Evolutionary conservation across 2,113 vertebrate genomes (phyloP), one percentile per base, ranked within the genome.

Genomic region (Scartelaos histophorus): DNA sequence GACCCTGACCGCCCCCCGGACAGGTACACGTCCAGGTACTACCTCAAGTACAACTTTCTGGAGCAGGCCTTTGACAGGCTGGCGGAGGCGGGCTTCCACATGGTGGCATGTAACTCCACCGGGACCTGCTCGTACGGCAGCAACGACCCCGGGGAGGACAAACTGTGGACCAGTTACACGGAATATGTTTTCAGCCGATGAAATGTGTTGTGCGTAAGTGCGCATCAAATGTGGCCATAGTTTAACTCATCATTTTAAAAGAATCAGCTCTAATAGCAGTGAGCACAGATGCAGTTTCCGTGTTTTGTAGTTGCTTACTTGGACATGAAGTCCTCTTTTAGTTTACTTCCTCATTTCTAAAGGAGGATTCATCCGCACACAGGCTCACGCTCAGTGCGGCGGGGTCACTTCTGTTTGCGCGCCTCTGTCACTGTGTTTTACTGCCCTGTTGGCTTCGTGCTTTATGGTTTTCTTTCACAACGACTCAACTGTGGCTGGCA

Each of bases 141-240:
- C 54, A 95, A 79, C 25, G 97, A 99, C 67, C 96, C 95, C 15
- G 95, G 93, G 43, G 97, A 98, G 21, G 97, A 99, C 94, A 98
- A 97, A 92, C 95, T 97, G 92, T 99, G 97, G 98, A 97, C 95
- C 92, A 98, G 97, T 93, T 98, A 99, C 94, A 99, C 96, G 24
- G 97, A 99, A 90, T 99, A 99, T 13, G 95, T 98, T 51, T 99
- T 99, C 93, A 94, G 93, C 88, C 93, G 90, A n/a, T 87, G 77
- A 62, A 12, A 22, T 0, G 17, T 22, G 34, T 3, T 3, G 43
- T 74, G 38, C 34, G 61, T 29, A 57, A 5, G 7, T 22, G 38
- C 51, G 16, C 66, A 25, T 29, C 9, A 35, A 38, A 35, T 16
- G 4, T 38, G 16, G 34, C 34, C 61, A 38, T 24, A 34, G 5